These are phyloP conservation scores for Phymastichus coffea DNA, from an alignment of 1,140 invertebrate genomes.

Conservation along the genomic window DNA sequence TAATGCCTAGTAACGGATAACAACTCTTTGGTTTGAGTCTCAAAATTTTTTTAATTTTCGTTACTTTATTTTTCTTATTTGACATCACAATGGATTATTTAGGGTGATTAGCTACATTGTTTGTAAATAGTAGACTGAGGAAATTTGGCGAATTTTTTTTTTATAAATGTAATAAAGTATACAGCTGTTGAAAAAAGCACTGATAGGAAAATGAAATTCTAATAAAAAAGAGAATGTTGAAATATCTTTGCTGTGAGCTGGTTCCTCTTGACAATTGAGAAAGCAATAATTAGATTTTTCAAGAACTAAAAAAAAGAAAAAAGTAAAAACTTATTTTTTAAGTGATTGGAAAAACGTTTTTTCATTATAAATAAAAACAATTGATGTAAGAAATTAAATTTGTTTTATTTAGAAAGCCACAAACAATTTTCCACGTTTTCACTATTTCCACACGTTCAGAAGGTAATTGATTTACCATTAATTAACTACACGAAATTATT, in stretches of 20 bases:
- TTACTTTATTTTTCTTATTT: neutral
- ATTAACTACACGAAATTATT: no score
- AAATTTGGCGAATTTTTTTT: constrained; percentile 1
- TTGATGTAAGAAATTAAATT: no score
- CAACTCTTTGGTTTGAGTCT: neutral
- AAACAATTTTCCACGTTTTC: no score
- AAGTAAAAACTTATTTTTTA: neutral
- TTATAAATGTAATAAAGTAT: neutral
- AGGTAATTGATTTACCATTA: no score
- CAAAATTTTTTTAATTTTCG: neutral
- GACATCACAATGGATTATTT: no score
- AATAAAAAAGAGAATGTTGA: neutral
- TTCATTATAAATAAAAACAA: neutral
- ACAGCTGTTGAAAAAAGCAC: neutral
- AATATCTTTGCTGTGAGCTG: neutral
- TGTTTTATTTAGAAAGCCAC: no score
- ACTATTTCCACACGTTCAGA: no score
- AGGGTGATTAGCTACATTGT: no score
- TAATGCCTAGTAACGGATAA: neutral
- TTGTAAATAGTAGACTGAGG: no score
- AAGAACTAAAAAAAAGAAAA: no score
- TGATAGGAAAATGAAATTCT: neutral
- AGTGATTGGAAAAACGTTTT: neutral
- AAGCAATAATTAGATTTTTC: constrained; percentile 10
- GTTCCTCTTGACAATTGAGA: neutral